Conservation (phyloP, 2,888 invertebrate species). For the Drosophila buzzatii region DNA sequence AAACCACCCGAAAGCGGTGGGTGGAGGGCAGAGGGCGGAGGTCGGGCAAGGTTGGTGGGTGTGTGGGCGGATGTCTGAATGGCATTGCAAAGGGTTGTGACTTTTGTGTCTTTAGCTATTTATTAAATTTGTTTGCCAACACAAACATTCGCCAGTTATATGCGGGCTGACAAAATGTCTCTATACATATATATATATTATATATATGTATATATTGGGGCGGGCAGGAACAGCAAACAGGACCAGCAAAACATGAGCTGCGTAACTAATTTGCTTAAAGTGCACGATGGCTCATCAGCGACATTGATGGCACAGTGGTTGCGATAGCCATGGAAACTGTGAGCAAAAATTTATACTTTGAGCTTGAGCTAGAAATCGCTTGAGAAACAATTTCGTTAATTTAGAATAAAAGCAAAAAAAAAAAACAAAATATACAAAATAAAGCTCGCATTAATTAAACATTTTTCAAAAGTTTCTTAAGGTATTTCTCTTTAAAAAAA, state of each 20-base stretch:
- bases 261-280: slow-evolving; percentile 79
- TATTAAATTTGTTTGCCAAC: slow-evolving; percentile 79
- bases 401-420: too few species aligned
- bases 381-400: too few species aligned
- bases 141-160: slow-evolving; percentile 43
- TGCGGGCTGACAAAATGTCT: slow-evolving; percentile 9
- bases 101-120: slow-evolving; percentile 77
- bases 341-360: too few species aligned
- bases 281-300: slow-evolving; percentile 74
- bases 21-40: background rate
- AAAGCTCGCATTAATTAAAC: too few species aligned
- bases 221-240: slow-evolving; percentile 40
- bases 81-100: slow-evolving; percentile 73
- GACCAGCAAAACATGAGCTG: slow-evolving; percentile 73
- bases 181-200: background rate
- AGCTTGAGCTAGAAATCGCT: too few species aligned
- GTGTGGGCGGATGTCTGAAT: background rate
- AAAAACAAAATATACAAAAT: too few species aligned
- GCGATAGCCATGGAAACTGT: too few species aligned
- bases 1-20: background rate
- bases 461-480: too few species aligned
- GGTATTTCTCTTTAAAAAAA: too few species aligned
- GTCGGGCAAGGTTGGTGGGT: background rate
- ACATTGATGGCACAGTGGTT: slow-evolving; percentile 51
- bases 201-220: background rate